Evolutionary conservation across 2,797 vertebrate species (phyloP), one percentile per base, ranked within the genome.

Genomic region (Ataeniobius toweri): DNA sequence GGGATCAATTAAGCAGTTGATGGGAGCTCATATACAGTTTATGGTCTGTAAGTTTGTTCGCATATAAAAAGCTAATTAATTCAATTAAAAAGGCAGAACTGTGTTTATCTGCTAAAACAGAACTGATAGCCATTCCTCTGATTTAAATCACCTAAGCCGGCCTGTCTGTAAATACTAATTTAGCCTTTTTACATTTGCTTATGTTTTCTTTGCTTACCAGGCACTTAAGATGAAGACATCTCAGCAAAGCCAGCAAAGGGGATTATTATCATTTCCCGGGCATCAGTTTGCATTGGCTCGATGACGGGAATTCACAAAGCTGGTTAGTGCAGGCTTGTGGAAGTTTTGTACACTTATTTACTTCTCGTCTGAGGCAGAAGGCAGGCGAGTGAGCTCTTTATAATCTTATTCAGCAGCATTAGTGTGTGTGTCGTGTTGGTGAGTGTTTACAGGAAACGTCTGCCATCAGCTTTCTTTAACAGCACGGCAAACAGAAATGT

Each of bases 1-100:
- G 93, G 91, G 94, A 94, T 92, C 91, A 95, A 94, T 96, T 95
- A 93, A 82, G 85, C 89, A 85, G 86, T 89, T 89, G 91, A 88
- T 93, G 89, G 84, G 80, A 88, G 85, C 87, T 89, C 82, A 80
- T 86, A 86, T 89, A 83, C 74, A 77, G 75, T 87, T 77, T 88
- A 81, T 80, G 80, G 87, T 89, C 80, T 81, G 83, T 72, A 78
- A 84, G 86, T 87, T 83, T 89, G 89, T 92, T 85, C 90, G 81
- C 84, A 72, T 83, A 92, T 86, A 89, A 80, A 92, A 89, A 65
- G 88, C 83, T 89, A 91, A 86, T 89, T 83, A 86, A 82, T 69
- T 81, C 56, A 91, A 90, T 87, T 82, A 94, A 90, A 90, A 77
- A 79, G 79, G 41, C 44, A 70, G 71, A 80, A 87, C 50, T 65